Evolutionary conservation across 2,888 invertebrate species (phyloP).

Genomic region (Terebella lapidaria): DNA sequence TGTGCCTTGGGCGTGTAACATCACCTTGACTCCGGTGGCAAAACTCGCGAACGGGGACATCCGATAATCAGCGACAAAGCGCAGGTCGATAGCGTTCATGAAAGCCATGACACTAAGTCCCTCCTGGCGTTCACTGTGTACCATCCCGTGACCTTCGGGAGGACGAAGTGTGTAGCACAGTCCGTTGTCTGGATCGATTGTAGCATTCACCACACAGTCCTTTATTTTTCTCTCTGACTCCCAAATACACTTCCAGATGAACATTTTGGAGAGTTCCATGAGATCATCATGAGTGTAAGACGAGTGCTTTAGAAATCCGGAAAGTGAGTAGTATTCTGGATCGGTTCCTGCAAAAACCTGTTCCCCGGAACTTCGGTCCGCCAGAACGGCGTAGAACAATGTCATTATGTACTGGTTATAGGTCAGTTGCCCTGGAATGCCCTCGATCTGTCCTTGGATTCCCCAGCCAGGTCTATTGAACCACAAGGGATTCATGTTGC

Average conservation of each 20-base stretch:
- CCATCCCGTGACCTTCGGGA: not conserved
- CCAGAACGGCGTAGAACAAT: not conserved
- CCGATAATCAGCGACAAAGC: not conserved
- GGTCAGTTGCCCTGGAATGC: not conserved
- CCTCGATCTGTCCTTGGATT: not conserved
- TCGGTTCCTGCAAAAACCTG: not conserved
- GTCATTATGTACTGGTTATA: not conserved
- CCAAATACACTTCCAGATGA: not conserved
- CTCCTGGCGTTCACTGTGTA: not conserved
- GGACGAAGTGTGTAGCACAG: not conserved
- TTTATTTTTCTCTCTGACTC: not conserved
- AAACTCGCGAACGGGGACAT: not conserved
- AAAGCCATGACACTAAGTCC: not conserved
- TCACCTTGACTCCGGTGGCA: not conserved
- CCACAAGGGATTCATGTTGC: conserved; percentile 7
- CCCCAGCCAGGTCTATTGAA: not conserved
- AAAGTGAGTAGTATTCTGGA: not conserved
- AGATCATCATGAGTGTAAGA: not conserved
- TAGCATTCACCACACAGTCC: not conserved
- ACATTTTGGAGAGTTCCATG: not conserved
- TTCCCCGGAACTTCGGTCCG: not conserved
- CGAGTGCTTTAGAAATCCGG: not conserved
- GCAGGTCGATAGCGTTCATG: not conserved
- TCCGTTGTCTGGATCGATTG: not conserved
- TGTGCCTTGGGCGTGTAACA: not conserved